Conservation (phyloP, 2,113 vertebrate species). For the Cynopterus brachyotis region DNA sequence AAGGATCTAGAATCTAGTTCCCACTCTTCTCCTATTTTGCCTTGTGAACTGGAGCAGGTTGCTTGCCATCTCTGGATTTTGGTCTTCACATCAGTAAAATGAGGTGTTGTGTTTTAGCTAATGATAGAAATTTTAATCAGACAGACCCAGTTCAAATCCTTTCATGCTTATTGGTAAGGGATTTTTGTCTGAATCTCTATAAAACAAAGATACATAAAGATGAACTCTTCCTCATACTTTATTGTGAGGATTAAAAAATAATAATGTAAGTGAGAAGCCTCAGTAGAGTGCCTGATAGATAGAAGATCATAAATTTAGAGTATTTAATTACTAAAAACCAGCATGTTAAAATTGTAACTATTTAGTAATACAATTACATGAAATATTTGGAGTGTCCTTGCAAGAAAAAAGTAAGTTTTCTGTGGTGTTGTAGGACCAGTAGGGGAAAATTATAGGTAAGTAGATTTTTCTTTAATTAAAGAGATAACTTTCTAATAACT, state of each 20-base stretch:
- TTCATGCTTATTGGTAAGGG: not conserved
- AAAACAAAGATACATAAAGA: slow-evolving; percentile 4
- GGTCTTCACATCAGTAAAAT: not conserved
- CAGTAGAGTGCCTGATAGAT: not conserved
- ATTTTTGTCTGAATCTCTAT: not conserved
- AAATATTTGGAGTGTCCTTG: not conserved
- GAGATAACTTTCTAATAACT: not conserved
- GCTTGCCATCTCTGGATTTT: not conserved
- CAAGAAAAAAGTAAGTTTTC: not conserved
- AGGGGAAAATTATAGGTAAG: not conserved
- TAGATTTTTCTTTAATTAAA: not conserved
- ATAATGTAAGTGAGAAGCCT: not conserved
- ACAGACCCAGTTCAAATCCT: not conserved
- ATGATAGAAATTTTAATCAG: not conserved
- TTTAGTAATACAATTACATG: not conserved
- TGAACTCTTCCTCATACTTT: not conserved
- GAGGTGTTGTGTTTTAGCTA: not conserved
- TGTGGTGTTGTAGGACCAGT: not conserved
- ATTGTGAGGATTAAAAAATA: not conserved
- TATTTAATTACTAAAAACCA: not conserved
- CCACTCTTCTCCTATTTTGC: not conserved
- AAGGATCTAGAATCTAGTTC: not conserved
- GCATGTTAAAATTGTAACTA: not conserved
- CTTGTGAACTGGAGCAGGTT: not conserved
- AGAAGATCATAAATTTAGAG: not conserved